Conservation (phyloP, 2,113 vertebrate species). For the Motacilla alba region DNA sequence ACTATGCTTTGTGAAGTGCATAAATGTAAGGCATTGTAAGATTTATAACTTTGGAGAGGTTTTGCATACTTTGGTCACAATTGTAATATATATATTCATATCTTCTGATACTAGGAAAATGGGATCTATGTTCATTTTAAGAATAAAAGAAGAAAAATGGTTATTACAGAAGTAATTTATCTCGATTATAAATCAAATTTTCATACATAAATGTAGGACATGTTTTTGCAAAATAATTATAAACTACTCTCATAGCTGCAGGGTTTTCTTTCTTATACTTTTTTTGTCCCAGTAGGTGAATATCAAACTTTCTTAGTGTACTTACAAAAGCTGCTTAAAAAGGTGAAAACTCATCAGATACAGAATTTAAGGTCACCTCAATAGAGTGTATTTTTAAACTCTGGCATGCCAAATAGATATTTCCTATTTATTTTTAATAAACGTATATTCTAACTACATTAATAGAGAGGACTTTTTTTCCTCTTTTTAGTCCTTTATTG, state of each 20-base stretch:
- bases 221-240: background rate
- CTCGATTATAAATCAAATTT: background rate
- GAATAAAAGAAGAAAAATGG: background rate
- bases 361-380: background rate
- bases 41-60: background rate
- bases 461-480: background rate
- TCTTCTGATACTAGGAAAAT: background rate
- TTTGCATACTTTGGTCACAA: background rate
- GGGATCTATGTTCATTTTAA: background rate
- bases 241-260: background rate
- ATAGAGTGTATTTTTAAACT: background rate
- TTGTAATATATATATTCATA: background rate
- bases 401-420: background rate
- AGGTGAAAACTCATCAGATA: background rate
- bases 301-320: background rate
- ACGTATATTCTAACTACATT: background rate
- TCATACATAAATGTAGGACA: background rate
- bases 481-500: background rate
- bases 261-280: background rate
- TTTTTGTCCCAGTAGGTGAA: background rate
- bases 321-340: background rate
- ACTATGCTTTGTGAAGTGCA: background rate
- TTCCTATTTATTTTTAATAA: background rate
- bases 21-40: background rate
- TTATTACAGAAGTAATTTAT: slow-evolving; percentile 1